phyloP scores from a whole-genome alignment of 2,113 vertebrate species.

The Labeo catla region DNA sequence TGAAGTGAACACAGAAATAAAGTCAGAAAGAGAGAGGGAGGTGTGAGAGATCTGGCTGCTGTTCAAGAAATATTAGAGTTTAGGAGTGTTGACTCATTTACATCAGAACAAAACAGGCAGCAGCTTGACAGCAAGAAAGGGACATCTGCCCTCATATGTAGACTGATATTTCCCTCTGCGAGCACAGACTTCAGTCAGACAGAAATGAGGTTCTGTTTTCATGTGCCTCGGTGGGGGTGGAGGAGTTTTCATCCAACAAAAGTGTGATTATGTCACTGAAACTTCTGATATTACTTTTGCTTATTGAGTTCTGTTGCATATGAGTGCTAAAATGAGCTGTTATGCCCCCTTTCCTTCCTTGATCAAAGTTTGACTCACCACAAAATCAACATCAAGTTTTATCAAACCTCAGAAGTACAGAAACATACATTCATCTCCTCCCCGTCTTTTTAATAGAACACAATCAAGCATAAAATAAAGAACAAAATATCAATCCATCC shows the following conservation, averaged over 20 bases:
- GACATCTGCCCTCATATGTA: constrained; percentile 40
- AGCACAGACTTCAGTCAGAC: constrained; percentile 31
- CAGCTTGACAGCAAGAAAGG: constrained; percentile 42
- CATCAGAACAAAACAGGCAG: constrained; percentile 25
- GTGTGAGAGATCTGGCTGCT: neutral
- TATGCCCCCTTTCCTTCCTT: neutral
- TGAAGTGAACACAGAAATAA: neutral
- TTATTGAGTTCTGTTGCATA: constrained; percentile 37
- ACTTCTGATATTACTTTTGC: constrained; percentile 41
- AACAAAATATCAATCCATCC: neutral
- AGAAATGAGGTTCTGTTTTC: constrained; percentile 31
- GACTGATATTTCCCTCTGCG: constrained; percentile 37
- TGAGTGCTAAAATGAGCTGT: neutral
- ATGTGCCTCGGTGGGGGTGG: constrained; percentile 5
- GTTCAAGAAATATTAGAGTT: constrained; percentile 5
- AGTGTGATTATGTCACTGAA: constrained; percentile 41
- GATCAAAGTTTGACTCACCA: constrained; percentile 7
- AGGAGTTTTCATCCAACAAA: constrained; percentile 35
- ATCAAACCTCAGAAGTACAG: neutral
- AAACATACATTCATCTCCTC: neutral
- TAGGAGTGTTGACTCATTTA: constrained; percentile 33
- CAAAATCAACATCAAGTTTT: neutral
- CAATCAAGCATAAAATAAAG: neutral
- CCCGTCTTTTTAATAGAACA: neutral
- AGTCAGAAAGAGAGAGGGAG: constrained; percentile 1